Evolutionary conservation across 2,888 invertebrate genomes (phyloP), one percentile per base, ranked within the genome.

Genomic region (Odontocolon sp.): DNA sequence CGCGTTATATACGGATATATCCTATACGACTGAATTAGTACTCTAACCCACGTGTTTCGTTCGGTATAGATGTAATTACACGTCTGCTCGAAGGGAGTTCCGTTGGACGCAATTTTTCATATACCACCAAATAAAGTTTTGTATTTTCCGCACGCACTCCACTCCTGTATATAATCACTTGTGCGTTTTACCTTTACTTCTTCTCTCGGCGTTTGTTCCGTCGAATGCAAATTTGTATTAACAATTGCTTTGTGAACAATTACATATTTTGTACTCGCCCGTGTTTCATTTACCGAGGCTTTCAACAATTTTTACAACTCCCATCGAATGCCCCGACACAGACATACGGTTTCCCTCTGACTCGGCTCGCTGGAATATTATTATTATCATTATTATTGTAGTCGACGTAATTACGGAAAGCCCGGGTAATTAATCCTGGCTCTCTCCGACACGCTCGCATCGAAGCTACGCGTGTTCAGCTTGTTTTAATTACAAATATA

Each of bases 31-130:
- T 28, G 38, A 64, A 61, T 54, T 54, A 54, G 45, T 54, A 45
- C 21, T 8, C n/a, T n/a, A n/a, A 2, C n/a, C 33, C 8, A 31
- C 23, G 56, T 18, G 42, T 45, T n/a, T 50, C 57, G 16, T 42
- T 18, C 6, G 6, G 54, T 76, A n/a, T n/a, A n/a, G n/a, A n/a
- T 67, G 66, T 67, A 71, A 71, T 71, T 76, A 56, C 66, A 47
- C 45, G n/a, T 9, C 14, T 21, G 61, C 33, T 23, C 54, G 16
- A 67, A 11, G 40, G 14, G 38, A 11, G 33, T 40, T 38, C 28
- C 21, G 52, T 36, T 54, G 52, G 61, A 23, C 23, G 16, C 16
- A 67, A 76, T 57, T 71, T 76, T 71, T 70, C 70, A 76, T 71
- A 16, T 40, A 54, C 52, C 28, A 38, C 38, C 66, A 38, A 70